These are phyloP conservation scores for Epistrophe eligans DNA, from an alignment of 2,888 invertebrate genomes.

Conservation along the genomic window DNA sequence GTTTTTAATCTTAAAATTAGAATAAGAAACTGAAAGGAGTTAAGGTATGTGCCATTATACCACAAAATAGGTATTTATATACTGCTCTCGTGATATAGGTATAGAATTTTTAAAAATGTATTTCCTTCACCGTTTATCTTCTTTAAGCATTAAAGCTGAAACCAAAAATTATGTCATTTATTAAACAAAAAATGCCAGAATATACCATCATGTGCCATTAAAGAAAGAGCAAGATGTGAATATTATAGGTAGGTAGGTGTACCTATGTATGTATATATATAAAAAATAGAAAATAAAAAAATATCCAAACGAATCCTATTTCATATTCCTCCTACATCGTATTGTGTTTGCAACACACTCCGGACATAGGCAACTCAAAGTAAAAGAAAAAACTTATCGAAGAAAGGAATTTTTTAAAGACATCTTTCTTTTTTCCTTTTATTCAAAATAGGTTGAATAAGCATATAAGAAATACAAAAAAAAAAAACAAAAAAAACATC, in stretches of 20 bases:
- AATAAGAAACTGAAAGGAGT: neutral
- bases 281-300: constrained; percentile 44
- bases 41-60: neutral
- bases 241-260: neutral
- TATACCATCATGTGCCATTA: constrained; percentile 21
- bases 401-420: constrained; percentile 48
- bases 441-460: constrained; percentile 66
- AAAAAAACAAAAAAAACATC: constrained; percentile 11
- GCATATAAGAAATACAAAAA: constrained; percentile 13
- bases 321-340: constrained; percentile 66
- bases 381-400: constrained; percentile 17
- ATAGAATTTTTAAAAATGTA: neutral
- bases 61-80: no score
- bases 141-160: constrained; percentile 54
- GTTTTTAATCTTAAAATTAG: neutral
- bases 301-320: constrained; percentile 56
- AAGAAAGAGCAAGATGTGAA: constrained; percentile 25
- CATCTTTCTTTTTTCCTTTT: constrained; percentile 68
- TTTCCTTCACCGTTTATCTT: constrained; percentile 19
- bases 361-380: constrained; percentile 3
- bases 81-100: no score
- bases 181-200: constrained; percentile 44
- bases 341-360: constrained; percentile 53
- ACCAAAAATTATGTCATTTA: constrained; percentile 68
- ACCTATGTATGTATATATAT: constrained; percentile 1